A percentile compares a stretch with the other conserved stretches of the same genome.
These are phyloP conservation scores for Heterochromis multidens DNA, from an alignment of 2,113 vertebrate species.

Conservation along the genomic window DNA sequence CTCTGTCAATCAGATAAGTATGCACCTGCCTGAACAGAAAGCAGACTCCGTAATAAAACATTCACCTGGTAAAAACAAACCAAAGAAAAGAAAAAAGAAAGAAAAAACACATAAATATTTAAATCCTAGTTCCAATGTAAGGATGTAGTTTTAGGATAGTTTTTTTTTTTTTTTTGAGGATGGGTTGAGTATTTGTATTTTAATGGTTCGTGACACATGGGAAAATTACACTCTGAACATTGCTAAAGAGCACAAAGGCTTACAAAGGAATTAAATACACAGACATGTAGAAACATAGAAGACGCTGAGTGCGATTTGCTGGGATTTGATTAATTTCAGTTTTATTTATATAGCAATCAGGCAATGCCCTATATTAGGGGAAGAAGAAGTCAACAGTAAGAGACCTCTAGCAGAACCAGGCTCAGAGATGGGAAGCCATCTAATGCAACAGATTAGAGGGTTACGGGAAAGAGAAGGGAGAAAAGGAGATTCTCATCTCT, in stretches of 20 bases:
- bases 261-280: neutral
- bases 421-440: rapidly evolving
- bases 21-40: constrained; percentile 3
- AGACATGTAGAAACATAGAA: neutral
- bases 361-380: neutral
- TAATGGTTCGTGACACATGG: neutral
- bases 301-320: neutral
- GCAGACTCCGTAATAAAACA: neutral
- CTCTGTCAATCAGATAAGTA: constrained; percentile 31
- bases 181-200: neutral
- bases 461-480: neutral
- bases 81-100: too few species aligned
- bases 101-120: constrained; percentile 40
- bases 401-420: neutral
- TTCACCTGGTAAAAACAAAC: neutral
- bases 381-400: neutral
- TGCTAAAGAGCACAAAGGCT: neutral
- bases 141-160: neutral
- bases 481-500: neutral
- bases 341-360: neutral
- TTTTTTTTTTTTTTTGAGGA: neutral
- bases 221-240: neutral
- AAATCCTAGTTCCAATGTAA: neutral
- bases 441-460: neutral
- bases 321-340: neutral